Conservation (phyloP, 1,140 invertebrate species). For the Diuraphis noxia region DNA sequence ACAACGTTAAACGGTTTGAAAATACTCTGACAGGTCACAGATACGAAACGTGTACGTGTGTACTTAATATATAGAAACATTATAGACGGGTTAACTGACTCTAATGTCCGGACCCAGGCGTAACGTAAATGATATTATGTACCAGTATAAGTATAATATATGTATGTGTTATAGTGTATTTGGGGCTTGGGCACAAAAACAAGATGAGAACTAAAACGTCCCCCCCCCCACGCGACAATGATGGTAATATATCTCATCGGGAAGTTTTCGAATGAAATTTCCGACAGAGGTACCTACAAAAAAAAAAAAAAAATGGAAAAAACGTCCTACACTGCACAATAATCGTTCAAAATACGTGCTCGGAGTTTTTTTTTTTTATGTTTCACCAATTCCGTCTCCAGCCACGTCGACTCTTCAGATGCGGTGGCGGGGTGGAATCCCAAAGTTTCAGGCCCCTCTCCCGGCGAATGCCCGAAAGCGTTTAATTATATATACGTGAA, state of each 20-base stretch:
- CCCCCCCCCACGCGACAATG: neutral
- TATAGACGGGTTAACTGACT: neutral
- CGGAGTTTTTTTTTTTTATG: neutral
- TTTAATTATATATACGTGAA: neutral
- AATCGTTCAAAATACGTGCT: constrained; percentile 23
- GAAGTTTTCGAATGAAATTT: constrained; percentile 50
- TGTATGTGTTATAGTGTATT: too few relatives aligned
- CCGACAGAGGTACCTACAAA: neutral
- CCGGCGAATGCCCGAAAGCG: neutral
- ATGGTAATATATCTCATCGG: constrained; percentile 1
- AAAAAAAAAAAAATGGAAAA: neutral
- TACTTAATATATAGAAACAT: neutral
- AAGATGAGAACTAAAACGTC: neutral
- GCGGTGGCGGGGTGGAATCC: neutral
- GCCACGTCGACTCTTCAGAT: neutral
- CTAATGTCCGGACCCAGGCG: neutral
- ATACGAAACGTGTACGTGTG: neutral
- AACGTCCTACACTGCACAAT: constrained; percentile 1
- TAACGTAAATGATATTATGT: neutral
- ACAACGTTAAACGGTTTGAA: neutral
- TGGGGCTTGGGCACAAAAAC: neutral
- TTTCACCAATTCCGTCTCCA: too few relatives aligned
- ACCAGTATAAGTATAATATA: too few relatives aligned
- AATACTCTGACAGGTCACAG: neutral
- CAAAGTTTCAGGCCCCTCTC: constrained; percentile 16